A percentile compares a stretch with the other conserved stretches of the same genome.
Evolutionary conservation across 2,888 invertebrate genomes (phyloP).

Genomic region (Caenorhabditis zanzibari): DNA sequence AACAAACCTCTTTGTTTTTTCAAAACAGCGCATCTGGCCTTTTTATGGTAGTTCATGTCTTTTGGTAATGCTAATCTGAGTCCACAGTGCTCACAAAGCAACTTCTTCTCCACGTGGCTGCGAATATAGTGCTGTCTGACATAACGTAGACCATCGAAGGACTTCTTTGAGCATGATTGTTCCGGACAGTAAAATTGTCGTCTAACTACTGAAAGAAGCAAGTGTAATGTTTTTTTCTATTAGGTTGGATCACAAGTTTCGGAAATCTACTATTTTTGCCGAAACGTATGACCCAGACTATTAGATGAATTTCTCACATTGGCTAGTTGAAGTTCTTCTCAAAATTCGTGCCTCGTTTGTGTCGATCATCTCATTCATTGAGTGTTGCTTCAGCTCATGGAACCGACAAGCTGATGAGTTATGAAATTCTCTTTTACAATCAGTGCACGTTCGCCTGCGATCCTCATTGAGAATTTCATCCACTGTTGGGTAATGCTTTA

Average conservation of each 20-base stretch:
- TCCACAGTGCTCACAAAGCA: constrained; percentile 60
- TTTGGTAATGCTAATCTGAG: constrained; percentile 57
- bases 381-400: constrained; percentile 59
- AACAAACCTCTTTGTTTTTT: constrained; percentile 16
- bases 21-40: constrained; percentile 49
- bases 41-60: constrained; percentile 65
- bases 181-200: constrained; percentile 60
- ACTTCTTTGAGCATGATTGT: constrained; percentile 11
- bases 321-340: neutral
- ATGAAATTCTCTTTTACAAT: constrained; percentile 37
- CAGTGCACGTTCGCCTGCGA: constrained; percentile 11
- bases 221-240: neutral
- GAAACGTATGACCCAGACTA: too few relatives aligned
- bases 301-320: constrained; percentile 2
- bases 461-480: constrained; percentile 39
- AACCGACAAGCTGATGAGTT: constrained; percentile 64
- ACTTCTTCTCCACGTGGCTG: constrained; percentile 60
- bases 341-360: constrained; percentile 43
- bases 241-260: too few relatives aligned
- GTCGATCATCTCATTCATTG: neutral
- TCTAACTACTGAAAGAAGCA: constrained; percentile 15
- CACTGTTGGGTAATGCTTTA: constrained; percentile 35
- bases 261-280: too few relatives aligned
- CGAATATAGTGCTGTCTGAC: constrained; percentile 63
- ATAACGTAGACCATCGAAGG: constrained; percentile 55